Base-by-base conservation (phyloP, 2,888 invertebrate genomes). In the Diloba caeruleocephala region DNA sequence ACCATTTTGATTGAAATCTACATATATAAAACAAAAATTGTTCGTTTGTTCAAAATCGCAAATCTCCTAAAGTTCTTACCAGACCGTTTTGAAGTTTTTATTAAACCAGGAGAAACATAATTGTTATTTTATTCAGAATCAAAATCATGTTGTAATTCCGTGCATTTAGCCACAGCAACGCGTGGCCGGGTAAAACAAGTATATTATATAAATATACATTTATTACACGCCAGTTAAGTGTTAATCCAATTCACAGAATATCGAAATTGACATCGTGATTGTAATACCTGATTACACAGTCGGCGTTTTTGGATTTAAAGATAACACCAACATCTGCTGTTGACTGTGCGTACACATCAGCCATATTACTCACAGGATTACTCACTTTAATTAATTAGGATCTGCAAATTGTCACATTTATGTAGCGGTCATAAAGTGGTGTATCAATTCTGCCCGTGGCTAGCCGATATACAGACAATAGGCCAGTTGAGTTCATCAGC, bases 401-500 rank as follows among this genome's bases (percentile, higher is more conserved):
- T 49, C 38, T 45, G 33, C 36, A 14, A 19, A 39, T 58, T 52
- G 46, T 50, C 66, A 42, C 45, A 31, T 43, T 42, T 8, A 38
- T 32, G 25, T 43, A 12, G 28, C 17, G 13, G 34, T n/a, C 9
- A 33, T 57, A 42, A 51, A 41, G 41, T 19, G 21, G 9, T 43
- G 8, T 46, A 33, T 4, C 14, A 36, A 45, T 36, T 49, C 3
- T 31, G 21, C n/a, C 34, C 17, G 25, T 26, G 37, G 28, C 48
- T 39, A 19, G 39, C 36, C 44, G 45, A 58, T 54, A 60, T 58
- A 63, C n/a, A 72, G 48, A 50, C 55, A 51, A 71, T 67, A 58
- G 51, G 49, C 46, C 34, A 43, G 54, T 41, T 75, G 80, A 73
- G 68, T 74, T 82, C 83, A 81, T 74, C 74, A 69, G 64, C 69